phyloP scores from a whole-genome alignment of 2,888 invertebrate genomes.

The Cephus rjabovi region DNA sequence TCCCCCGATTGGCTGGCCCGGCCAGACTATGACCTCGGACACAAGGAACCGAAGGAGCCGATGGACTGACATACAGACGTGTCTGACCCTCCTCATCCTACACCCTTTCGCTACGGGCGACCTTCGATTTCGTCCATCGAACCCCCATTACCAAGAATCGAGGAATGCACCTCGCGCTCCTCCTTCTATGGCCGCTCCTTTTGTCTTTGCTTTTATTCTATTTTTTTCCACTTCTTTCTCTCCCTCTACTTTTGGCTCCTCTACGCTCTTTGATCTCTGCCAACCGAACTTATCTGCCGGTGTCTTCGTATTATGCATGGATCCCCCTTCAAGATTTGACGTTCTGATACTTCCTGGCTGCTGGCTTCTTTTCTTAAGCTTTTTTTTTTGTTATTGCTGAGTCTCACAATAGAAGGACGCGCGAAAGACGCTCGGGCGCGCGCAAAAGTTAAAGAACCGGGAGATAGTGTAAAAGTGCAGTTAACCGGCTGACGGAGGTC shows the following conservation, averaged over 20 bases:
- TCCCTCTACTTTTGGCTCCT: background rate
- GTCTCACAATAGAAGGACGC: background rate
- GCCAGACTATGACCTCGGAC: background rate
- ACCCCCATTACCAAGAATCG: background rate
- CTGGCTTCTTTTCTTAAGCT: background rate
- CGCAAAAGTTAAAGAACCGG: slow-evolving; percentile 35
- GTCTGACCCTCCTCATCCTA: background rate
- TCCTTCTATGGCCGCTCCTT: background rate
- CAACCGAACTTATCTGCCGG: background rate
- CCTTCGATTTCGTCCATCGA: background rate
- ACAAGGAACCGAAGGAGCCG: background rate
- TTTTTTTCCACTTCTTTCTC: background rate
- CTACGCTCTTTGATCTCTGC: background rate
- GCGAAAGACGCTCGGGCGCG: background rate
- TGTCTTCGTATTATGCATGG: background rate
- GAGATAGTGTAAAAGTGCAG: slow-evolving; percentile 39
- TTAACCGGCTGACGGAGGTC: slow-evolving; percentile 32
- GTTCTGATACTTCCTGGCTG: background rate
- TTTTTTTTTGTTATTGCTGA: background rate
- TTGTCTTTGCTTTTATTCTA: background rate
- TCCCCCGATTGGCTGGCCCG: background rate
- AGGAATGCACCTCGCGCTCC: background rate
- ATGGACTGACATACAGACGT: background rate
- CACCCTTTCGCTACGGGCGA: background rate
- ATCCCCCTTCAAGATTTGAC: background rate